phyloP scores from a whole-genome alignment of 2,797 vertebrate species.

The Oryzias dopingdopingensis region DNA sequence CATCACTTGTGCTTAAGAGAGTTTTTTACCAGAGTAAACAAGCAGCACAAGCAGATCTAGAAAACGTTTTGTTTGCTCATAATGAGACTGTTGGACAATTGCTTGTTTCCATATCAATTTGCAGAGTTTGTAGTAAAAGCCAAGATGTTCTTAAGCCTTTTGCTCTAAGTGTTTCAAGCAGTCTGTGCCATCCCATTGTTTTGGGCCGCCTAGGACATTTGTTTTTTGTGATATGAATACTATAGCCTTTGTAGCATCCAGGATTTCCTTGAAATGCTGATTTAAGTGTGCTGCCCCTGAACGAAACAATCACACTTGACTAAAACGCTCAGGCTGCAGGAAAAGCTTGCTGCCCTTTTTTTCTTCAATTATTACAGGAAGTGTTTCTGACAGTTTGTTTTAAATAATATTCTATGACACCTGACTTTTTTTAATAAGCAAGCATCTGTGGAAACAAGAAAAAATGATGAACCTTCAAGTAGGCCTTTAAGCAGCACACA shows the following conservation, averaged over 20 bases:
- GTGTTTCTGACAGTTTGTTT: slow-evolving; percentile 3
- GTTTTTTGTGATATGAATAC: slow-evolving; percentile 35
- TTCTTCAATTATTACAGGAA: slow-evolving; percentile 25
- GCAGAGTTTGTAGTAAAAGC: not conserved
- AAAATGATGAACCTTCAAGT: not conserved
- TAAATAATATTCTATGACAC: slow-evolving; percentile 12
- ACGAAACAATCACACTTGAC: slow-evolving; percentile 44
- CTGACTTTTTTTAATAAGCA: not conserved
- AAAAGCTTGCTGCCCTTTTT: slow-evolving; percentile 10
- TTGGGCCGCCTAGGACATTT: slow-evolving; percentile 23
- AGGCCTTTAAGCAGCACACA: too few relatives aligned
- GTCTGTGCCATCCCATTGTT: slow-evolving; percentile 22
- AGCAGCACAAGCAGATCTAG: too few relatives aligned
- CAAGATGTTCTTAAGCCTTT: slow-evolving; percentile 14
- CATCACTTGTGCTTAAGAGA: too few relatives aligned
- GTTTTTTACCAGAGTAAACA: too few relatives aligned
- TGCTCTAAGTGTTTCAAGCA: slow-evolving; percentile 16
- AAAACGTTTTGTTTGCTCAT: not conserved
- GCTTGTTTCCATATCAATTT: slow-evolving; percentile 7
- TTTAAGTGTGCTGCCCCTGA: slow-evolving; percentile 43
- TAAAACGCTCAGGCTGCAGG: slow-evolving; percentile 36
- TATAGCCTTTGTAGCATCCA: slow-evolving; percentile 29
- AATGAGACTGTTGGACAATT: slow-evolving; percentile 1
- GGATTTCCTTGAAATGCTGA: slow-evolving; percentile 40
- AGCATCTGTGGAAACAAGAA: slow-evolving; percentile 17